A percentile compares a stretch with the other conserved stretches of the same genome.
Conservation (phyloP, 2,113 vertebrate species). For the human region GRCh38 chr1:44323501-44324000, state of each 20-base stretch:
- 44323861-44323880: constrained; percentile 2
- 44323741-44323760: constrained; percentile 44
- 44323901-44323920: background rate
- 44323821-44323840: background rate
- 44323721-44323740: background rate
- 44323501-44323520: background rate
- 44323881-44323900: constrained; percentile 5
- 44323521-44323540: background rate
- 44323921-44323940: background rate
- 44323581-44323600: background rate
- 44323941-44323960: background rate
- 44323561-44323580: background rate
- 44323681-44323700: background rate
- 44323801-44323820: background rate
- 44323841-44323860: background rate
- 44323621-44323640: background rate
- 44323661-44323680: constrained; percentile 22
- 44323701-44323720: background rate
- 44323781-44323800: background rate
- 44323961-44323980: background rate
- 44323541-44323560: background rate
- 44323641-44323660: constrained; percentile 26
- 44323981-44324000: background rate
- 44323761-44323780: background rate
- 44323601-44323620: background rate